Evolutionary conservation across 1,140 invertebrate genomes (phyloP), one percentile per base, ranked within the genome.

Genomic region (Galleria mellonella): DNA sequence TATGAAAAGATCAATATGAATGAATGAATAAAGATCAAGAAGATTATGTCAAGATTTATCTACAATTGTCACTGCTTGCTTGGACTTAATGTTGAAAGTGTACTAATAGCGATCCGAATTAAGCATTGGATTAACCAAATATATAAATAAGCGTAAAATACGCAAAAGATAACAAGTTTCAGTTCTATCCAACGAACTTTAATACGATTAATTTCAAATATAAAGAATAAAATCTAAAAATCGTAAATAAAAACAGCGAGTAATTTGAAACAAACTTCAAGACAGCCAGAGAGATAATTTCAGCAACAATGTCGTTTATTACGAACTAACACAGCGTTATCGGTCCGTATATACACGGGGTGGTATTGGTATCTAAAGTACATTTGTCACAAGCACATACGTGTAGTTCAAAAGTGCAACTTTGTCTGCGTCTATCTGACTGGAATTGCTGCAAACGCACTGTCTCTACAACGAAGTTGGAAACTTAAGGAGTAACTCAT

Each of bases 361-460:
- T 35, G 31, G 52, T 37, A 49, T 30, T 35, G 31, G 52, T 37
- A 49, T 30, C 43, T 57, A 58, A 51, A 47, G 47, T 42, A 65
- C 71, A 77, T 77, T 77, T 70, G 66, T 77, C 65, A 73, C 49
- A 46, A 54, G 43, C 32, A 55, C 43, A 44, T 56, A 49, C 53
- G 37, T 32, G 32, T 46, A 38, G 37, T 41, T 38, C 48, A 49
- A 57, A 60, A 66, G 55, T 65, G 69, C 66, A 74, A 79, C 71
- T 79, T 76, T 66, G 72, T 72, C 55, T 56, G 52, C 51, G 44
- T 51, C 50, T 62, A 67, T 65, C 56, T 69, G 38, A 64, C 60
- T 56, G 62, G 50, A 63, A 71, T 61, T 64, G 57, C 55, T 62
- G 52, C 48, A 62, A 62, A 62, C 57, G 60, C 60, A 62, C 47